These are phyloP conservation scores for Taurulus bubalis DNA, from an alignment of 2,113 vertebrate species.

Conservation along the genomic window DNA sequence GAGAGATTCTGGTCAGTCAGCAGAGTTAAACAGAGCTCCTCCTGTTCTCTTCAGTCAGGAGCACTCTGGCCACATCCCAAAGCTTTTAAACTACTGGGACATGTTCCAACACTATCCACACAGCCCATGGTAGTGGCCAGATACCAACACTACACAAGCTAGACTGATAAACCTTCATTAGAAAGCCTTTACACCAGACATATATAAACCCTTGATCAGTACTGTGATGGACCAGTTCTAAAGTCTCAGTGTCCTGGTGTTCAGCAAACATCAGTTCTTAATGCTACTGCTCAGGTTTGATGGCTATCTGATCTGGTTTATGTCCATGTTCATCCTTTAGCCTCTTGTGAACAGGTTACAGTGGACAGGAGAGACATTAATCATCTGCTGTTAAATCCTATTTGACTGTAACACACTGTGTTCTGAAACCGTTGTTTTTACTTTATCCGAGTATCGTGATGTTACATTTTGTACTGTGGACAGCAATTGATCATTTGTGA, in stretches of 20 bases:
- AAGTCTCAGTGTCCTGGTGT: no score
- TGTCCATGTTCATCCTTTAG: no score
- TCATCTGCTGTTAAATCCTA: no score
- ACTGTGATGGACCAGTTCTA: background rate
- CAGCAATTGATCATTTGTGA: background rate
- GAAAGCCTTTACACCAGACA: background rate
- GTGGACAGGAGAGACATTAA: no score
- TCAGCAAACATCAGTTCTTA: no score
- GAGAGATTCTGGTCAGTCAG: conserved; percentile 72
- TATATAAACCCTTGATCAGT: background rate
- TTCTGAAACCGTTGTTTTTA: background rate
- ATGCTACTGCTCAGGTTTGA: no score
- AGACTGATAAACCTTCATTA: background rate
- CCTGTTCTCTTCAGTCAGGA: conserved; percentile 68
- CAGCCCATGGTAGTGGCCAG: conserved; percentile 27
- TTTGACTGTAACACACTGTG: no score
- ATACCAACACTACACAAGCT: conserved; percentile 35
- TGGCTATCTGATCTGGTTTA: no score
- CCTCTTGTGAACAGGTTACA: no score
- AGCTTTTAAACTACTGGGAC: conserved; percentile 65
- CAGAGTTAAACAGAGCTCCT: conserved; percentile 77
- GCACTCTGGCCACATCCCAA: conserved; percentile 64
- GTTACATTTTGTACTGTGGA: background rate
- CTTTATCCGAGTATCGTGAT: background rate
- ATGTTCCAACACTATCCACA: conserved; percentile 52